Conservation (phyloP, 2,113 vertebrate species). For the Limnothrissa miodon region DNA sequence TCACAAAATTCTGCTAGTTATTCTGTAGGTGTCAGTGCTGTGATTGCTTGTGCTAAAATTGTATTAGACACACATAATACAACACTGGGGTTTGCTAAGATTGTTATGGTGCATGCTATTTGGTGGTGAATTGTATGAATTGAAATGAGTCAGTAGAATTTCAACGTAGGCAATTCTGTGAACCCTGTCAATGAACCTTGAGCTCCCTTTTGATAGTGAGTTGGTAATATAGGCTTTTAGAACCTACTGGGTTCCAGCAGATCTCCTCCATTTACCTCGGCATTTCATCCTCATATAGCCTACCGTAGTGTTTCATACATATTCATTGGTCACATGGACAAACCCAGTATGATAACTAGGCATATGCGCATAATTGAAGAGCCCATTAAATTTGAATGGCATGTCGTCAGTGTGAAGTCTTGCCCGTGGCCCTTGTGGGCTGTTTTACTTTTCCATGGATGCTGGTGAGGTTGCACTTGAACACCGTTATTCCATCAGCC, state of each 20-base stretch:
- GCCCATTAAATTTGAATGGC: slow-evolving; percentile 46
- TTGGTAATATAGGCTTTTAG: background rate
- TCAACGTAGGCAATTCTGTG: background rate
- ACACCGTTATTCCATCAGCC: background rate
- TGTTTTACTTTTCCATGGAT: background rate
- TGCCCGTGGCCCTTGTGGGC: background rate
- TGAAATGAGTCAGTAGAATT: background rate
- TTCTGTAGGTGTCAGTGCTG: too few species aligned
- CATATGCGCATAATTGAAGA: slow-evolving; percentile 50
- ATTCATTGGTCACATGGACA: slow-evolving; percentile 43
- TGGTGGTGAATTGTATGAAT: background rate
- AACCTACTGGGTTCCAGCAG: background rate
- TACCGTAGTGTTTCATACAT: slow-evolving; percentile 48
- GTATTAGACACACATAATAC: background rate
- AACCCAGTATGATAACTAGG: slow-evolving; percentile 54
- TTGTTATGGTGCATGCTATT: background rate
- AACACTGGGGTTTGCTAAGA: background rate
- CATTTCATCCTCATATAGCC: background rate
- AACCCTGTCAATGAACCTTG: background rate
- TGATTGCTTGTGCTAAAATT: background rate
- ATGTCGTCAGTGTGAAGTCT: slow-evolving; percentile 16
- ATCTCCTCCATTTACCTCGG: background rate
- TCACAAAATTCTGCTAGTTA: background rate
- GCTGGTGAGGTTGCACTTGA: background rate
- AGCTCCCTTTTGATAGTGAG: background rate